Evolutionary conservation across 2,113 vertebrate genomes (phyloP).

Genomic region (Halichoerus grypus): DNA sequence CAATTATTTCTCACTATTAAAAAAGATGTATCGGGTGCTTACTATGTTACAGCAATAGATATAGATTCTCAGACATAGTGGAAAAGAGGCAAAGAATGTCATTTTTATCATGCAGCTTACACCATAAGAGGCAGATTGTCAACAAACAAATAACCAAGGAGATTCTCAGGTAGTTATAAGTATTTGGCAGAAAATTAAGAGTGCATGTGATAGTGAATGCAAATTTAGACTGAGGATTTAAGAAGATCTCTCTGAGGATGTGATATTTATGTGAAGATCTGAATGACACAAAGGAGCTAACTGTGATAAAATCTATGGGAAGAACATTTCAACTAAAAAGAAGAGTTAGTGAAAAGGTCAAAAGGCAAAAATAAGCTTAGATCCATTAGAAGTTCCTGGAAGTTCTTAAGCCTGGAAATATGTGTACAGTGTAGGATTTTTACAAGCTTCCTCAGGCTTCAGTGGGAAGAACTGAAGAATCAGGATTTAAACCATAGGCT

Average conservation of each 20-base stretch:
- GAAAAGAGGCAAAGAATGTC: background rate
- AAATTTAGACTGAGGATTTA: conserved; percentile 77
- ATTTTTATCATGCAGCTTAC: background rate
- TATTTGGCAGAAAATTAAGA: conserved; percentile 76
- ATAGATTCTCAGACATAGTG: background rate
- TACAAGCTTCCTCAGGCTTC: conserved; percentile 32
- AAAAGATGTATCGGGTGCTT: background rate
- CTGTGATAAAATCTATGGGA: conserved; percentile 71
- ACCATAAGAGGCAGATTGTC: background rate
- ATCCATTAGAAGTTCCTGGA: conserved; percentile 63
- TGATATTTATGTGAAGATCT: conserved; percentile 80
- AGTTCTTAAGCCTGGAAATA: conserved; percentile 51
- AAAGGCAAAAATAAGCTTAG: conserved; percentile 75
- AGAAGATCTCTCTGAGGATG: conserved; percentile 75
- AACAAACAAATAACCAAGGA: conserved; percentile 52
- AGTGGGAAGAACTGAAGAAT: background rate
- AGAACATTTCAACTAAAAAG: conserved; percentile 72
- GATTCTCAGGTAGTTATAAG: conserved; percentile 67
- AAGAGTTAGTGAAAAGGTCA: conserved; percentile 76
- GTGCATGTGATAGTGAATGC: conserved; percentile 53
- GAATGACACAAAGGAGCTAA: conserved; percentile 71
- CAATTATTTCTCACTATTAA: background rate
- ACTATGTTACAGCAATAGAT: background rate
- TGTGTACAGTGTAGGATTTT: conserved; percentile 24
- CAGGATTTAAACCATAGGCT: background rate